Evolutionary conservation across 2,113 vertebrate species (phyloP), one percentile per base, ranked within the genome.

Genomic region (Megalops atlanticus): DNA sequence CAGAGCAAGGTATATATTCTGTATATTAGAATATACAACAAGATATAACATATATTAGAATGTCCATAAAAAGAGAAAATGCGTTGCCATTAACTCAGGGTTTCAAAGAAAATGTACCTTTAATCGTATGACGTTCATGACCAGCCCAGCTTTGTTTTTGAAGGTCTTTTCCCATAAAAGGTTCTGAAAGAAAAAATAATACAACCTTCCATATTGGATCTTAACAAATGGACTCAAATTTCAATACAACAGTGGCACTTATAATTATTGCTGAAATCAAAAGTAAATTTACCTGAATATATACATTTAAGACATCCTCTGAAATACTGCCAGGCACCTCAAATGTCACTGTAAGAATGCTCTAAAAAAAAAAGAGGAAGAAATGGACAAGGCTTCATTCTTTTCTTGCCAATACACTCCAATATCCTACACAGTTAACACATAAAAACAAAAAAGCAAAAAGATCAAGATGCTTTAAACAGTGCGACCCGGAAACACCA

Each of bases 151-250:
- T 91, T 94, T 95, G 92, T 97, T 95, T 81, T 93, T 92, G 47
- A 97, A 83, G n/a, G 86, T 93, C 92, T 96, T 99, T 87, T 99
- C 98, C 97, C 98, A 99, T 0, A 99, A 90, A 81, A 99, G 95
- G 85, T 97, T 95, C 98, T 99, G 87, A 33, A 86, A 84, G 81
- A 80, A 88, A 45, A 52, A 89, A 18, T 86, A 36, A 47, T n/a
- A 75, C 88, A 79, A 49, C 36, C 33, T 24, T 41, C n/a, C 8
- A 69, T 49, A 52, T 40, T 52, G 54, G 35, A 16, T 27, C 4
- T 49, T 38, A 18, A 41, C 10, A 45, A 58, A 3, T 68, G 43
- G 35, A 58, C 79, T 45, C 49, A 64, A 35, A 78, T n/a, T 41
- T 54, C 54, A 16, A 47, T 36, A 45, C 27, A 36, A 69, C 14